Percentiles rank a stretch among this genome's conserved stretches.
phyloP scores from a whole-genome alignment of 2,797 vertebrate species.

The Pangasius macronema region DNA sequence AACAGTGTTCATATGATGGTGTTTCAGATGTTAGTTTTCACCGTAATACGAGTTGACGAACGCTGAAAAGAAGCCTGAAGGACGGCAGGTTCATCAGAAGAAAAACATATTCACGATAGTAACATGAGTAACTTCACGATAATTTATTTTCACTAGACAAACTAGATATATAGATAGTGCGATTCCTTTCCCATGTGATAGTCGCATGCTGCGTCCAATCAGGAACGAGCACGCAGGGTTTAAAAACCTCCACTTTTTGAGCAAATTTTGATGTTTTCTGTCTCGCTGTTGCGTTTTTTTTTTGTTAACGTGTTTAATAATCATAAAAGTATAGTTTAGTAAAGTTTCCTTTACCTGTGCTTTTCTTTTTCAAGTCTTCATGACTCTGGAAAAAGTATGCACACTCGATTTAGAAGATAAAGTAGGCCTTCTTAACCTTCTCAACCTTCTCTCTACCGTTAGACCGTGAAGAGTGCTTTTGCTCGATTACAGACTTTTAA shows the following conservation, averaged over 20 bases:
- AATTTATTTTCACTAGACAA: neutral
- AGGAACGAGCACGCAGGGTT: neutral
- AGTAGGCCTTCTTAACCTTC: neutral
- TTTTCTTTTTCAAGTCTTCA: neutral
- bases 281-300: no score
- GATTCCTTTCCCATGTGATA: neutral
- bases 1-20: neutral
- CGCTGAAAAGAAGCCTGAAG: neutral
- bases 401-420: neutral
- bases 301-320: neutral
- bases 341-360: neutral
- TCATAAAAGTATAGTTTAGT: neutral
- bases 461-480: neutral
- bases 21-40: neutral
- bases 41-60: neutral
- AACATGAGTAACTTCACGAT: neutral
- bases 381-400: neutral
- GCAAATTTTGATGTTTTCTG: neutral
- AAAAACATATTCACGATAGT: no score
- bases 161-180: neutral
- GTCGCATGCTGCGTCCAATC: neutral
- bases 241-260: neutral
- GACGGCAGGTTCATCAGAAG: neutral
- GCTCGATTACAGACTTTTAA: neutral
- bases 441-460: neutral